These are phyloP conservation scores for Sporophila hypoxantha DNA, from an alignment of 2,113 vertebrate genomes.

Conservation along the genomic window DNA sequence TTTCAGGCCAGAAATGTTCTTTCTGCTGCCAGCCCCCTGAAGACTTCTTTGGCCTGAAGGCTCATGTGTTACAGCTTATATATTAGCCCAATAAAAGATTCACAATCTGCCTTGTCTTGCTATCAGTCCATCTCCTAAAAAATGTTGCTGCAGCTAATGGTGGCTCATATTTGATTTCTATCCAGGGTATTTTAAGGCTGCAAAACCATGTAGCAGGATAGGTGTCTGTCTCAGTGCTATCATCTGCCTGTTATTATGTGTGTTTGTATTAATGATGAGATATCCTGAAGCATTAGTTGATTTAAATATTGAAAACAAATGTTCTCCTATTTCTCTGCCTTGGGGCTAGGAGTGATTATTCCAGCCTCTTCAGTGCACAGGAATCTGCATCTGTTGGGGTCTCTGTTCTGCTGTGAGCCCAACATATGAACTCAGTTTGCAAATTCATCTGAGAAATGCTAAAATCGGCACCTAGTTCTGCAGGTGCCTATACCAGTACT, in stretches of 20 bases:
- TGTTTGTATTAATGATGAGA: neutral
- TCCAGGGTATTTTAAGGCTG: neutral
- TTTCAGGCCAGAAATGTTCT: neutral
- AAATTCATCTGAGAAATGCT: conserved; percentile 7
- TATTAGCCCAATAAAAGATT: neutral
- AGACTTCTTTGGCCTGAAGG: neutral
- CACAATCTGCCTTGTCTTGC: neutral
- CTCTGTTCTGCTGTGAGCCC: neutral
- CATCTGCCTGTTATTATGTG: neutral
- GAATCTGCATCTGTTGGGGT: neutral
- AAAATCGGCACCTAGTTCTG: neutral
- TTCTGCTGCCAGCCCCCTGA: neutral
- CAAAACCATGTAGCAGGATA: neutral
- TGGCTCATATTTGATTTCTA: neutral
- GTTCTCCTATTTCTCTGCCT: conserved; percentile 1
- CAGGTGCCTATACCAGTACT: neutral
- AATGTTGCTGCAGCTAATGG: neutral
- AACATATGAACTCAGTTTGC: neutral
- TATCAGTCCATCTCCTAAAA: neutral
- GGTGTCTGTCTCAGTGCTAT: neutral
- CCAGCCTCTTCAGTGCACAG: neutral
- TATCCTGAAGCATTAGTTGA: neutral
- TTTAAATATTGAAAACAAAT: conserved; percentile 41
- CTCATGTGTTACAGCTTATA: neutral
- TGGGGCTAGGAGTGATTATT: conserved; percentile 2